Evolutionary conservation across 2,113 vertebrate genomes (phyloP).

Genomic region (Toxotes chatareus): DNA sequence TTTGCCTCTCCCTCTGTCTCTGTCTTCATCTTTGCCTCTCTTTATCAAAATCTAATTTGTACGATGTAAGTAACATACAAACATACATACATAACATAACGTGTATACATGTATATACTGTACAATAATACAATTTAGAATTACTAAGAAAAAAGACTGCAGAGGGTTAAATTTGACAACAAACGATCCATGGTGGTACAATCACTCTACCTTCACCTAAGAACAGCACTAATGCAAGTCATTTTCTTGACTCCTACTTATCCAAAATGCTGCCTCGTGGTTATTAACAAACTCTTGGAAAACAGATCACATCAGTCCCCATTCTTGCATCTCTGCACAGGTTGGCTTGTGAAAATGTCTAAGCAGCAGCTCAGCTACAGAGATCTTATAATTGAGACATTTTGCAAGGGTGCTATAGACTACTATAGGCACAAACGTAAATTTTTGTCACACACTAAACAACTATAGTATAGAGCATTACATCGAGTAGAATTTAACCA

Average conservation of each 20-base stretch:
- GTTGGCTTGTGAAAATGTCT: too few species aligned
- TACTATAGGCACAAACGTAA: too few species aligned
- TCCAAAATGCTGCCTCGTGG: constrained; percentile 2
- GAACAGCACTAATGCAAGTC: constrained; percentile 12
- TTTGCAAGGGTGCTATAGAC: too few species aligned
- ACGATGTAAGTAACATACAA: background rate
- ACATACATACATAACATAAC: background rate
- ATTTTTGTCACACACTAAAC: too few species aligned
- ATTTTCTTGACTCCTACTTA: background rate
- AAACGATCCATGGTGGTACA: constrained; percentile 6
- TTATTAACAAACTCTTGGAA: background rate
- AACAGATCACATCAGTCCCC: too few species aligned
- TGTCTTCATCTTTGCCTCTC: background rate
- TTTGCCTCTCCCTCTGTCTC: constrained; percentile 10
- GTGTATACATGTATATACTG: background rate
- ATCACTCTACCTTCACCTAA: background rate
- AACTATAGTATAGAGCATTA: too few species aligned
- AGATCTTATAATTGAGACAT: too few species aligned
- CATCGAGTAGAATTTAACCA: too few species aligned
- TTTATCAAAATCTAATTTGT: background rate
- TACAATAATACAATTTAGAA: background rate
- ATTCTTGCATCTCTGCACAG: too few species aligned
- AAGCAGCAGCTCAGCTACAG: too few species aligned
- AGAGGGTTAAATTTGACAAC: background rate
- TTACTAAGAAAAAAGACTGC: background rate